Conservation (phyloP, 2,888 invertebrate species). For the Notocelia uddmanniana region DNA sequence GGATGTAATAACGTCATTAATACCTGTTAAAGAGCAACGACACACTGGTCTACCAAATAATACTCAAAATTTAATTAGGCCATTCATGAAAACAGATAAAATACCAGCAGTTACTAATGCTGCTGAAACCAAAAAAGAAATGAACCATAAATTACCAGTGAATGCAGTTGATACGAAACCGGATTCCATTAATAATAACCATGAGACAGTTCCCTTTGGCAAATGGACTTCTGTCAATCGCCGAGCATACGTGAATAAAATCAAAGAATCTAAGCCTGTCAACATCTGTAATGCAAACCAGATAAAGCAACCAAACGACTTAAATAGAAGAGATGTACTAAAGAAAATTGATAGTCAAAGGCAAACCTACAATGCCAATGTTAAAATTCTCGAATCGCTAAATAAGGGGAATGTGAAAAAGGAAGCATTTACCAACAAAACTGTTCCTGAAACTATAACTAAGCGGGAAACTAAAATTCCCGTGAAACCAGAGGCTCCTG, state of each 20-base stretch:
- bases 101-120: conserved; percentile 24
- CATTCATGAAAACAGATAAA: conserved; percentile 11
- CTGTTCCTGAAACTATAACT: conserved; percentile 32
- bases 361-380: conserved; percentile 64
- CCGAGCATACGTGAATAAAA: conserved; percentile 77
- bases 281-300: conserved; percentile 71
- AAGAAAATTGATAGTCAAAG: conserved; percentile 79
- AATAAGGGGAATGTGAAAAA: conserved; percentile 63
- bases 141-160: conserved; percentile 48
- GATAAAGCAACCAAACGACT: conserved; percentile 78
- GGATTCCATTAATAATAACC: conserved; percentile 67
- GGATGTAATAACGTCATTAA: background rate
- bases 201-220: conserved; percentile 77
- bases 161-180: conserved; percentile 48
- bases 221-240: conserved; percentile 81
- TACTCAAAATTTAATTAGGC: conserved; percentile 23
- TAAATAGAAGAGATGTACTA: conserved; percentile 78
- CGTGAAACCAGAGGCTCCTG: conserved; percentile 52
- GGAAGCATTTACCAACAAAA: conserved; percentile 66
- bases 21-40: conserved; percentile 19
- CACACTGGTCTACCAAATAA: conserved; percentile 15
- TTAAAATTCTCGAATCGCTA: conserved; percentile 64
- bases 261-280: conserved; percentile 72
- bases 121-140: conserved; percentile 45
- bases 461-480: conserved; percentile 54